phyloP scores from a whole-genome alignment of 2,888 invertebrate genomes.

The Aromia moschata region DNA sequence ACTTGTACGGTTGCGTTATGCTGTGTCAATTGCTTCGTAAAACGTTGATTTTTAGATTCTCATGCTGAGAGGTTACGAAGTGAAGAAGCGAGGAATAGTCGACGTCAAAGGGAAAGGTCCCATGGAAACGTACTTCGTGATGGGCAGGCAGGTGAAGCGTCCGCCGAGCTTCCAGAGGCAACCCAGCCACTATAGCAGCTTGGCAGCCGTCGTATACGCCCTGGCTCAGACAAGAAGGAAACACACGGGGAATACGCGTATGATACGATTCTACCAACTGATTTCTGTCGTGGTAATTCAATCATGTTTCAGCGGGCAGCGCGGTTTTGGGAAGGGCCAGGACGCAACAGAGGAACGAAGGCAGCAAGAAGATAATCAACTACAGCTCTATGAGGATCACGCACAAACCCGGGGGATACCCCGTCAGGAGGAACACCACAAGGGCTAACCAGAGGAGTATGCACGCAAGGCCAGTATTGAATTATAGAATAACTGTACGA shows the following conservation, averaged over 20 bases:
- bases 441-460: conserved; percentile 62
- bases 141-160: conserved; percentile 70
- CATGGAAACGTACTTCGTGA: conserved; percentile 95
- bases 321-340: conserved; percentile 56
- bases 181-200: conserved; percentile 78
- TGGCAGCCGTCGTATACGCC: conserved; percentile 88
- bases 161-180: conserved; percentile 71
- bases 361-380: conserved; percentile 59
- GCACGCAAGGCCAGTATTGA: conserved; percentile 58
- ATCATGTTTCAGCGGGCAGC: conserved; percentile 53
- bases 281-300: neutral
- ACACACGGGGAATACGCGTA: conserved; percentile 67
- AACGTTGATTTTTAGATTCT: conserved; percentile 74
- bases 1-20: too few relatives aligned
- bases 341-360: conserved; percentile 57
- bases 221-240: conserved; percentile 85
- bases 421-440: conserved; percentile 68
- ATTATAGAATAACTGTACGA: too few relatives aligned
- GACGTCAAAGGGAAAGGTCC: conserved; percentile 95
- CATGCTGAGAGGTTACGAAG: conserved; percentile 76
- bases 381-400: conserved; percentile 69
- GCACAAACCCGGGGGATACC: conserved; percentile 64
- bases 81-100: conserved; percentile 83
- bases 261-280: conserved; percentile 22
- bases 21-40: too few relatives aligned